These are phyloP conservation scores for Nymphalis polychloros DNA, from an alignment of 2,888 invertebrate species.

Conservation along the genomic window DNA sequence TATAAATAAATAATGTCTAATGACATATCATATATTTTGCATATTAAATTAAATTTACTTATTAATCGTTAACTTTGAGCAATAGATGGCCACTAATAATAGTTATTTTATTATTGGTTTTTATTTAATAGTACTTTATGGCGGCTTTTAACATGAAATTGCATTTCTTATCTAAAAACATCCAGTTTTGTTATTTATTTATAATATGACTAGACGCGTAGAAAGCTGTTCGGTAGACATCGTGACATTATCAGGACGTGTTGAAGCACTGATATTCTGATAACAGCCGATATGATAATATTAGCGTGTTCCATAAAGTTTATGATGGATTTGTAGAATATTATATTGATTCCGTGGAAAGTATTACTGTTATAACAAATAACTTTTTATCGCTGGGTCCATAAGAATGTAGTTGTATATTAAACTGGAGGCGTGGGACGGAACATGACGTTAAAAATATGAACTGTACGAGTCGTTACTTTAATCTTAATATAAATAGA, in stretches of 20 bases:
- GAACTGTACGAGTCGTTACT: too few relatives aligned
- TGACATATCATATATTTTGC: too few relatives aligned
- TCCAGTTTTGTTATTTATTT: constrained; percentile 24
- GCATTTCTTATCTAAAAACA: too few relatives aligned
- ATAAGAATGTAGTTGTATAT: neutral
- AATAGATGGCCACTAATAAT: too few relatives aligned
- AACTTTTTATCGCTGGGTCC: neutral
- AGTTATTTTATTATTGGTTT: too few relatives aligned
- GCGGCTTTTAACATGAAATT: too few relatives aligned
- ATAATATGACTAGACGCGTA: constrained; percentile 31
- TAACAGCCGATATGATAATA: constrained; percentile 41
- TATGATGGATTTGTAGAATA: constrained; percentile 20
- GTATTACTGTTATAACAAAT: neutral
- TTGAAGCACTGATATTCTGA: constrained; percentile 46
- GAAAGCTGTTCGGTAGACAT: constrained; percentile 38
- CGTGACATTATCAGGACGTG: constrained; percentile 46
- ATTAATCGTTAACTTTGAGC: too few relatives aligned
- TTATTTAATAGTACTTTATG: too few relatives aligned
- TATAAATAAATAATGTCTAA: too few relatives aligned
- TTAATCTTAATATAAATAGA: too few relatives aligned
- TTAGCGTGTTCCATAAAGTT: constrained; percentile 16
- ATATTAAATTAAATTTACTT: too few relatives aligned
- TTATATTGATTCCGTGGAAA: constrained; percentile 22
- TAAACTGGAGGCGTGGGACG: neutral
- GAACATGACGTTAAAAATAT: too few relatives aligned